Evolutionary conservation across 2,888 invertebrate species (phyloP).

Genomic region (Drosophila stalkeri): DNA sequence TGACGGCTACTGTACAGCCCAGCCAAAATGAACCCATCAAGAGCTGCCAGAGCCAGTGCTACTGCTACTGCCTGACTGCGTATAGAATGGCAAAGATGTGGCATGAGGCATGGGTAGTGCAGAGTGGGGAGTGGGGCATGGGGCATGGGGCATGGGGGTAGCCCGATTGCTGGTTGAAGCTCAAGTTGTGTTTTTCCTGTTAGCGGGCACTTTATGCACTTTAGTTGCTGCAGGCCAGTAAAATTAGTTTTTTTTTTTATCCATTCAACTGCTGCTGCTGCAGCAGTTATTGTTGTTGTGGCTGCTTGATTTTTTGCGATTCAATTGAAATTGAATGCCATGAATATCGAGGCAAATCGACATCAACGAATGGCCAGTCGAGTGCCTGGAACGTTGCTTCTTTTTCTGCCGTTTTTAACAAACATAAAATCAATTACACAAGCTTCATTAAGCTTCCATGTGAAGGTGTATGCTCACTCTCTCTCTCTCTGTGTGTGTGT

Average conservation of each 20-base stretch:
- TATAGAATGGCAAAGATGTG: constrained; percentile 3
- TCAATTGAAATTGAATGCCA: constrained; percentile 73
- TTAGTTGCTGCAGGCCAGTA: constrained; percentile 66
- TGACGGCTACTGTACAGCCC: constrained; percentile 28
- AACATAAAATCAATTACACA: constrained; percentile 77
- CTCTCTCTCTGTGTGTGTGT: constrained; percentile 26
- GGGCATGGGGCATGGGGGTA: constrained; percentile 1
- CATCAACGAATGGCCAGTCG: constrained; percentile 32
- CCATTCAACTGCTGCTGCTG: constrained; percentile 13
- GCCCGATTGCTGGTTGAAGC: constrained; percentile 34
- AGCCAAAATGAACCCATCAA: constrained; percentile 64
- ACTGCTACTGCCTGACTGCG: constrained; percentile 18
- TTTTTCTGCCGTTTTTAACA: constrained; percentile 79
- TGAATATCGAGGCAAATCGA: constrained; percentile 63
- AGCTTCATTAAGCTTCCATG: constrained; percentile 72
- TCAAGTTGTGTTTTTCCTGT: constrained; percentile 55
- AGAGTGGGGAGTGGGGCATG: constrained; percentile 6
- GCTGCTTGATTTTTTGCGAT: constrained; percentile 53
- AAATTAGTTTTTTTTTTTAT: constrained; percentile 58
- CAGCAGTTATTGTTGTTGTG: constrained; percentile 16
- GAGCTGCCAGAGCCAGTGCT: constrained; percentile 43
- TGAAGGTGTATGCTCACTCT: constrained; percentile 10
- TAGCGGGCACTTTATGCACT: constrained; percentile 67
- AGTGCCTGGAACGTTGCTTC: constrained; percentile 55
- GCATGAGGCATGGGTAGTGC: constrained; percentile 4